phyloP scores from a whole-genome alignment of 2,113 vertebrate genomes.

The Excalfactoria chinensis region DNA sequence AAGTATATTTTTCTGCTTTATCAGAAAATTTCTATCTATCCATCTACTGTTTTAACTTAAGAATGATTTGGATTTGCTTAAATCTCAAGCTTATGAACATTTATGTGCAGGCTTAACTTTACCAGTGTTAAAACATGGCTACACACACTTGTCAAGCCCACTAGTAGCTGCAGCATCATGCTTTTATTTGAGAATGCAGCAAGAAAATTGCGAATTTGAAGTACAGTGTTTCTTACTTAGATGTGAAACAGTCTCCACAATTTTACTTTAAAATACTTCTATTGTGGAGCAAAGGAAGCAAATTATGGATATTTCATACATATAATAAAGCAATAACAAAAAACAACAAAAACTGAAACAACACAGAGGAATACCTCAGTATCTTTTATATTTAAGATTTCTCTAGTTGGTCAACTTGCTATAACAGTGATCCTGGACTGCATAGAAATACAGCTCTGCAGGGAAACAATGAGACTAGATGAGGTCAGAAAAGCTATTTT shows the following conservation, averaged over 20 bases:
- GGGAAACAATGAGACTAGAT: conserved; percentile 13
- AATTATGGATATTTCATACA: neutral
- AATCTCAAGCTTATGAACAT: neutral
- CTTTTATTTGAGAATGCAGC: neutral
- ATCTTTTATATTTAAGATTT: conserved; percentile 16
- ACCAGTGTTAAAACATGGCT: neutral
- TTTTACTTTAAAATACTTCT: neutral
- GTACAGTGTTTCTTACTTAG: neutral
- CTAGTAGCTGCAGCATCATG: neutral
- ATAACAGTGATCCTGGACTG: neutral
- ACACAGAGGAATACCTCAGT: neutral
- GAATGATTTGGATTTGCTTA: neutral
- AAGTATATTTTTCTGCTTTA: neutral
- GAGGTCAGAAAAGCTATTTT: conserved; percentile 46
- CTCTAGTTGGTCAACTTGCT: neutral
- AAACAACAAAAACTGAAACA: too few relatives aligned
- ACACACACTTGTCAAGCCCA: neutral
- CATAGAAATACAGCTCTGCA: neutral
- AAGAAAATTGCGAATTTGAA: neutral
- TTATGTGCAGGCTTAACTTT: neutral
- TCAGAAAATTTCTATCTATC: neutral
- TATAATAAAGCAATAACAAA: neutral
- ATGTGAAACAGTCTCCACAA: neutral
- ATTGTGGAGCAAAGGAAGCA: neutral
- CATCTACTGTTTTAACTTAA: neutral